phyloP scores from a whole-genome alignment of 2,113 vertebrate genomes.

The Pelusios castaneus region DNA sequence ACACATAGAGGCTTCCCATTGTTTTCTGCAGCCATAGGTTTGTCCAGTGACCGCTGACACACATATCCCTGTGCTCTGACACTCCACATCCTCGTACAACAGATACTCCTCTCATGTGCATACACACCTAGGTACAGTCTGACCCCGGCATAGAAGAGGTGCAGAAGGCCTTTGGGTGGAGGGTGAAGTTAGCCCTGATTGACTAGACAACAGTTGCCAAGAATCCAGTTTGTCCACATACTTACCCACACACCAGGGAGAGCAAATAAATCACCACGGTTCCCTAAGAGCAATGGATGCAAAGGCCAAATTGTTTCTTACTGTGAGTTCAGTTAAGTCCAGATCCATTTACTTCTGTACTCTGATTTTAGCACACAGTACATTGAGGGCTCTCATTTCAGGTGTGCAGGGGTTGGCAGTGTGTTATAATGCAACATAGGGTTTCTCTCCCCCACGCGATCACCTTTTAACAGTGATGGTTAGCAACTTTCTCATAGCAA shows the following conservation, averaged over 20 bases:
- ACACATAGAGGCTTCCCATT: no score
- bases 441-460: neutral
- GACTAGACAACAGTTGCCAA: neutral
- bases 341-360: neutral
- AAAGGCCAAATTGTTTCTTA: accelerated
- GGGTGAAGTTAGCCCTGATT: neutral
- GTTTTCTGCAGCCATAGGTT: neutral
- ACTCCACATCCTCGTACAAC: no score
- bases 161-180: neutral
- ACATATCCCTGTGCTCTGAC: accelerated
- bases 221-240: neutral
- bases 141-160: neutral
- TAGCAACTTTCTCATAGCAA: neutral
- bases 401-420: no score
- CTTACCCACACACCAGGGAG: neutral
- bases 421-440: neutral
- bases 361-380: neutral
- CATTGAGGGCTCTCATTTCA: neutral
- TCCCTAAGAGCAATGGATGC: neutral
- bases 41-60: accelerated
- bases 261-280: neutral
- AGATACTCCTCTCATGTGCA: no score
- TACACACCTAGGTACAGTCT: no score
- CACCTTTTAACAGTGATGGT: neutral
- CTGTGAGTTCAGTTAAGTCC: accelerated